Conservation (phyloP, 2,797 vertebrate species). For the Syngnathus rostellatus region DNA sequence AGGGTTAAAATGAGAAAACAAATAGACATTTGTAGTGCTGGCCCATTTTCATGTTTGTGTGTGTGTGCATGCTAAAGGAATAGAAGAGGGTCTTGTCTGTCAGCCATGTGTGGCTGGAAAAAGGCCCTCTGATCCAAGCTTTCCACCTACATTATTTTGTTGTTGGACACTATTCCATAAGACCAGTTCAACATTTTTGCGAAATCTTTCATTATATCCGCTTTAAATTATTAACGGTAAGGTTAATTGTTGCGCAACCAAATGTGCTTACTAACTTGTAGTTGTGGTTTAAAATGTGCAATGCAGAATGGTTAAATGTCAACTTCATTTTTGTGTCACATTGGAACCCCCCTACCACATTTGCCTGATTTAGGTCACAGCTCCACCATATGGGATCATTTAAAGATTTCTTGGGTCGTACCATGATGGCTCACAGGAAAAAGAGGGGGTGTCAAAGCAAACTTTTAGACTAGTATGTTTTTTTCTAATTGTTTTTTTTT, state of each 20-base stretch:
- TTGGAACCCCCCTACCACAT: slow-evolving; percentile 9
- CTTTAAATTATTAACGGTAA: slow-evolving; percentile 11
- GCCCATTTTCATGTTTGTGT: slow-evolving; percentile 13
- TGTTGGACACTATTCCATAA: slow-evolving; percentile 29
- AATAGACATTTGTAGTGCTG: slow-evolving; percentile 12
- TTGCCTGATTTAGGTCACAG: slow-evolving; percentile 24
- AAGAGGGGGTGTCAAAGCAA: slow-evolving; percentile 13
- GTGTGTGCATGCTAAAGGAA: slow-evolving; percentile 28
- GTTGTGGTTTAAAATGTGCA: slow-evolving; percentile 37
- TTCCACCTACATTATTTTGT: slow-evolving; percentile 29
- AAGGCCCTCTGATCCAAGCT: slow-evolving; percentile 21
- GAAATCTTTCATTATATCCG: slow-evolving; percentile 39
- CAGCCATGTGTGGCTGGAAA: too few relatives aligned
- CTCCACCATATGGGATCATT: slow-evolving; percentile 59
- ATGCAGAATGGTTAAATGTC: neutral
- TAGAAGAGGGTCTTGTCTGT: slow-evolving; percentile 24
- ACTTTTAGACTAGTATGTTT: slow-evolving; percentile 19
- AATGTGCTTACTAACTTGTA: slow-evolving; percentile 21
- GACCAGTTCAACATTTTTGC: slow-evolving; percentile 8
- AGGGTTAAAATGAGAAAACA: slow-evolving; percentile 9
- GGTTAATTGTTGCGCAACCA: slow-evolving; percentile 14
- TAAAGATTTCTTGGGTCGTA: slow-evolving; percentile 36
- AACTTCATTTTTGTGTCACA: slow-evolving; percentile 42
- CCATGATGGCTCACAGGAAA: slow-evolving; percentile 38
- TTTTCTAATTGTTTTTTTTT: neutral